Evolutionary conservation across 2,113 vertebrate species (phyloP).

Genomic region (Jacana jacana): DNA sequence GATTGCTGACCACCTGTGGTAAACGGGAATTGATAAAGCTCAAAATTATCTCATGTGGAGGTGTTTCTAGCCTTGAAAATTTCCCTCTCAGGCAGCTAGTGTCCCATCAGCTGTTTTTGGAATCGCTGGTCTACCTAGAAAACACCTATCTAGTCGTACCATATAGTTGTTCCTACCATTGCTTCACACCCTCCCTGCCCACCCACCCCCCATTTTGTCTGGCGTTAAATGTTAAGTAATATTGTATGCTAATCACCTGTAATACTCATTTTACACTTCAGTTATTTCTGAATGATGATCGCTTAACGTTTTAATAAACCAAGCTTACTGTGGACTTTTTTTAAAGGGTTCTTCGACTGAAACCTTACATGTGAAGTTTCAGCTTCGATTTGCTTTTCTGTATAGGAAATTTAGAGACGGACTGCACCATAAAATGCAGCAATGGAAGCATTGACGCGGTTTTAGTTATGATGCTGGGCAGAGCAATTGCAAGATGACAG

Average conservation of each 20-base stretch:
- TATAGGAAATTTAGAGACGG: not conserved
- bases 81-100: not conserved
- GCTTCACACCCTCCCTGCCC: not conserved
- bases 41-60: not conserved
- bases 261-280: not conserved
- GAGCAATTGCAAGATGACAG: not conserved
- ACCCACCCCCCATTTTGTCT: not conserved
- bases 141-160: fast-evolving
- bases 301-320: not conserved
- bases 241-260: not conserved
- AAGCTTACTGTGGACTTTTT: not conserved
- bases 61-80: not conserved
- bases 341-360: not conserved
- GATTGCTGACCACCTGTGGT: not conserved
- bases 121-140: not conserved
- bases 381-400: not conserved
- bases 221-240: not conserved
- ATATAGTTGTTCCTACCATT: not conserved
- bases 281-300: not conserved
- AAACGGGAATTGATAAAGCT: no score
- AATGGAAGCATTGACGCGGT: not conserved
- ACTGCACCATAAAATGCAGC: not conserved
- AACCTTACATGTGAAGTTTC: not conserved
- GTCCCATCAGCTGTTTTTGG: not conserved
- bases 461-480: not conserved